Percentiles rank a stretch among this genome's conserved stretches.
Evolutionary conservation across 2,888 invertebrate genomes (phyloP).

Genomic region (Parapristionchus giblindavisi): DNA sequence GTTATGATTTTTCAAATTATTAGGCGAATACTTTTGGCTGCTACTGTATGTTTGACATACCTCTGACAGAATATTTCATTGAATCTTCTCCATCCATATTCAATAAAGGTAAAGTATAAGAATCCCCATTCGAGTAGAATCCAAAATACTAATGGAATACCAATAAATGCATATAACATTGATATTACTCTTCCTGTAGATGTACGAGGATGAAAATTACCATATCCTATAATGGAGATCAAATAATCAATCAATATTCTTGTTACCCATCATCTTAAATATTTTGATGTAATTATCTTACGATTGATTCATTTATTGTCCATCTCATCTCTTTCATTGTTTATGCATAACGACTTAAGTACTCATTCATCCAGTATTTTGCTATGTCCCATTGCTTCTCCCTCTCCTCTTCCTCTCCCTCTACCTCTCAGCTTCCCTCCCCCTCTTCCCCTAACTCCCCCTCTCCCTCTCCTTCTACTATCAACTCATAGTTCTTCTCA

Average conservation of each 20-base stretch:
- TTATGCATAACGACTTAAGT: not conserved
- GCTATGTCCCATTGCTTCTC: slow-evolving; percentile 7
- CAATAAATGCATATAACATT: slow-evolving; percentile 59
- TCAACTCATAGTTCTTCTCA: no score
- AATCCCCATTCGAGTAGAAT: slow-evolving; percentile 61
- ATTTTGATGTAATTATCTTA: no score
- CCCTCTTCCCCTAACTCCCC: no score
- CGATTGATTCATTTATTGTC: not conserved
- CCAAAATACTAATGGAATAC: slow-evolving; percentile 57
- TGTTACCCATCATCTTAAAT: not conserved
- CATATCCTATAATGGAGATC: slow-evolving; percentile 49
- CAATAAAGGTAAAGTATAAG: slow-evolving; percentile 59
- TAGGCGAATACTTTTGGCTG: not conserved
- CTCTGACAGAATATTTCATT: slow-evolving; percentile 56
- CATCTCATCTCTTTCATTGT: not conserved
- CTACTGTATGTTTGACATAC: slow-evolving; percentile 36
- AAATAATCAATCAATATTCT: not conserved
- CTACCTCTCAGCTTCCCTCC: slow-evolving; percentile 1
- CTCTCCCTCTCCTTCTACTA: no score
- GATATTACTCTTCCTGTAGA: slow-evolving; percentile 56
- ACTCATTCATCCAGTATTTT: not conserved
- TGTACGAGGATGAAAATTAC: slow-evolving; percentile 56
- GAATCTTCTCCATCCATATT: slow-evolving; percentile 57
- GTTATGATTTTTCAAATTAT: not conserved
- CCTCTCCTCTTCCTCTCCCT: not conserved